These are phyloP conservation scores for Phaedon cochleariae DNA, from an alignment of 2,888 invertebrate species.

Conservation along the genomic window DNA sequence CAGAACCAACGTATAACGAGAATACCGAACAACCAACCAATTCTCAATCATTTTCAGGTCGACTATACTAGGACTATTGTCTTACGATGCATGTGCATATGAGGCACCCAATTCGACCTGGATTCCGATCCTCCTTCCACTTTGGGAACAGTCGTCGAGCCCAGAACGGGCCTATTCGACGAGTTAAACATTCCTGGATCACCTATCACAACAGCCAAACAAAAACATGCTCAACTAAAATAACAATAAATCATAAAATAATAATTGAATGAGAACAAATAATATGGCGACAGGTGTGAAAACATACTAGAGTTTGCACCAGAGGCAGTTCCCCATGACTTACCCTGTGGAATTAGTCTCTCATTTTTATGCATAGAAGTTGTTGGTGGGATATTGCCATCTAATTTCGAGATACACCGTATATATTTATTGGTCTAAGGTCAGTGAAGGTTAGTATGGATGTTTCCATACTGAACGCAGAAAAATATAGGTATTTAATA, in stretches of 20 bases:
- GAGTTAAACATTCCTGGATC: slow-evolving; percentile 59
- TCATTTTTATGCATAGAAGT: too few relatives aligned
- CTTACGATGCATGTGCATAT: slow-evolving; percentile 75
- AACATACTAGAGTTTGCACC: too few relatives aligned
- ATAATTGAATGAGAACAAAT: slow-evolving; percentile 15
- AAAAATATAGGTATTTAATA: too few relatives aligned
- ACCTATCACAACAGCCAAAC: slow-evolving; percentile 55
- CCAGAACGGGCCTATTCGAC: slow-evolving; percentile 57
- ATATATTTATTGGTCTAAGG: too few relatives aligned
- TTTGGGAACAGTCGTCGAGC: slow-evolving; percentile 66
- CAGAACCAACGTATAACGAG: too few relatives aligned
- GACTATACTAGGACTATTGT: slow-evolving; percentile 56
- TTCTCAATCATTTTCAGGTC: slow-evolving; percentile 26
- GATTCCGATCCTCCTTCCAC: slow-evolving; percentile 68
- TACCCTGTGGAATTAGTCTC: too few relatives aligned
- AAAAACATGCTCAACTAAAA: slow-evolving; percentile 54
- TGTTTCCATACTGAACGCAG: too few relatives aligned
- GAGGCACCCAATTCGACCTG: slow-evolving; percentile 71
- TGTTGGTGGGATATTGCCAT: too few relatives aligned
- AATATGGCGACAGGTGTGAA: neutral
- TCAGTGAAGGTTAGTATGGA: too few relatives aligned
- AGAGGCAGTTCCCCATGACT: too few relatives aligned
- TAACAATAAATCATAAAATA: slow-evolving; percentile 31
- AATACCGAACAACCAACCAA: too few relatives aligned
- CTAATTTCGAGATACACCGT: too few relatives aligned